These are phyloP conservation scores for Orientallactaga sibirica DNA, from an alignment of 2,797 vertebrate genomes.

Conservation along the genomic window DNA sequence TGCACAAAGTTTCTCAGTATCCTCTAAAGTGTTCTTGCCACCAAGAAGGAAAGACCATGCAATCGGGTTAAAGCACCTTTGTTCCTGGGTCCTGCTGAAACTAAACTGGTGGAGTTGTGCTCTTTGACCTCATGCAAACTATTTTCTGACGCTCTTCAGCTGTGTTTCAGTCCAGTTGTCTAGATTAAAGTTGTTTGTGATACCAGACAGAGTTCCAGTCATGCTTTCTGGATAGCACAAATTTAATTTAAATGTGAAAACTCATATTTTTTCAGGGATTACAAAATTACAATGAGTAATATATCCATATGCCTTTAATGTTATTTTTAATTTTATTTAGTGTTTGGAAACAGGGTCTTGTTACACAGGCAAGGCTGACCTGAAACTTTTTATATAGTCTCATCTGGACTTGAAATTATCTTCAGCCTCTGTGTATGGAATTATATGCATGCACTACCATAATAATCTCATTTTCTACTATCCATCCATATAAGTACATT, in stretches of 20 bases:
- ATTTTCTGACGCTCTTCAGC: not conserved
- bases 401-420: not conserved
- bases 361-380: not conserved
- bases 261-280: conserved; percentile 49
- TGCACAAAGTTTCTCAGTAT: not conserved
- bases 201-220: not conserved
- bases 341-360: not conserved
- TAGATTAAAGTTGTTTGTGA: conserved; percentile 10
- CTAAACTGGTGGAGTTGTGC: not conserved
- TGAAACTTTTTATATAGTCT: not conserved
- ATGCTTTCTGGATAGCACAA: conserved; percentile 30
- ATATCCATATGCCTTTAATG: conserved; percentile 27
- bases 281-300: conserved; percentile 41
- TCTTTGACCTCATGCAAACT: conserved; percentile 4
- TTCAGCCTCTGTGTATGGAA: not conserved
- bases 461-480: not conserved
- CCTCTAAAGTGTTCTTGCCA: not conserved
- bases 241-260: conserved; percentile 63
- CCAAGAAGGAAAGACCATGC: not conserved
- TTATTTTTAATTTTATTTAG: not conserved
- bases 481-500: conserved; percentile 27
- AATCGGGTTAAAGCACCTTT: not conserved
- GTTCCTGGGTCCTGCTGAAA: not conserved
- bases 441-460: not conserved
- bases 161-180: not conserved